Percentiles rank a stretch among this genome's conserved stretches.
These are phyloP conservation scores for Mobula hypostoma DNA, from an alignment of 2,113 vertebrate species.

Conservation along the genomic window DNA sequence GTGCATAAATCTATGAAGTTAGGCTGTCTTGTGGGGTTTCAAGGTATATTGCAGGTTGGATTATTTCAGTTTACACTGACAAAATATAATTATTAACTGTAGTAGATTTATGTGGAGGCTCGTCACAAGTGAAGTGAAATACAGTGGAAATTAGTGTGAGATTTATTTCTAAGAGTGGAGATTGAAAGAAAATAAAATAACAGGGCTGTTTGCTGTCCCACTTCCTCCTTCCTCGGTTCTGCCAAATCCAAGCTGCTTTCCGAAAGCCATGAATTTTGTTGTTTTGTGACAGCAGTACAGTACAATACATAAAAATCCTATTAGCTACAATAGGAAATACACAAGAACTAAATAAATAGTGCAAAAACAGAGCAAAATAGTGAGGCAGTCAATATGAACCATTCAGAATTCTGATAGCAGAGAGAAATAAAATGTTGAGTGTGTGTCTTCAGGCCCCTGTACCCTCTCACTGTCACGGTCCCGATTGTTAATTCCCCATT, in stretches of 20 bases:
- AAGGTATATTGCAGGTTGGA: background rate
- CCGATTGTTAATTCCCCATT: too few species aligned
- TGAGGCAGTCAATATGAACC: too few species aligned
- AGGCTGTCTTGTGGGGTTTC: background rate
- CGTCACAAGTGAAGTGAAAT: background rate
- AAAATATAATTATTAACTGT: background rate
- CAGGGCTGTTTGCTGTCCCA: background rate
- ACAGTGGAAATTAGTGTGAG: background rate
- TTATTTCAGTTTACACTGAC: background rate
- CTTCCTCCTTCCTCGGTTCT: background rate
- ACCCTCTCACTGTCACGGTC: too few species aligned
- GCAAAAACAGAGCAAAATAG: too few species aligned
- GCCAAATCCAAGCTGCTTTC: background rate
- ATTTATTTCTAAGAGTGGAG: background rate
- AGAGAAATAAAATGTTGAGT: too few species aligned
- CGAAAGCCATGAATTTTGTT: too few species aligned
- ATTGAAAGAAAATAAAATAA: background rate
- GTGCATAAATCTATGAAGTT: background rate
- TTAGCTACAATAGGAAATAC: too few species aligned
- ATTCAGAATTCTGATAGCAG: too few species aligned
- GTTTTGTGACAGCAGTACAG: too few species aligned
- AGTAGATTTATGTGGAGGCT: background rate
- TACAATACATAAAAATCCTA: too few species aligned
- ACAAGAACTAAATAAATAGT: too few species aligned
- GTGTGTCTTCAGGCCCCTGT: too few species aligned